Percentiles rank a stretch among this genome's conserved stretches.
phyloP scores from a whole-genome alignment of 2,888 invertebrate genomes.

The Anthrax anthrax region DNA sequence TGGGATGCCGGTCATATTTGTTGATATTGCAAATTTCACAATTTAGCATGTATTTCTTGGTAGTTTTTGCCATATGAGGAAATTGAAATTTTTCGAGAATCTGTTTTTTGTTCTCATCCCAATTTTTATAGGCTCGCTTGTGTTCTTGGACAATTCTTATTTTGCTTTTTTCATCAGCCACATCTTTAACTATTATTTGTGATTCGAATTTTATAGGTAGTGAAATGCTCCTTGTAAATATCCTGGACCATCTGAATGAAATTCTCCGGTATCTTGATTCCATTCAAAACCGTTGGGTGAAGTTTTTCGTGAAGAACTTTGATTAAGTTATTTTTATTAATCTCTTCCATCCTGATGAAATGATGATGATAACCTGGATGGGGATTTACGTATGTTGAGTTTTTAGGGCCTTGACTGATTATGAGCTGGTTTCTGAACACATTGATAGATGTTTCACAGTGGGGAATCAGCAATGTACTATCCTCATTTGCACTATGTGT shows the following conservation, averaged over 20 bases:
- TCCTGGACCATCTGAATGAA: not conserved
- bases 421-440: conserved; percentile 11
- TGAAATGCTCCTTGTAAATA: not conserved
- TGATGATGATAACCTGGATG: conserved; percentile 3
- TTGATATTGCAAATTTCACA: not conserved
- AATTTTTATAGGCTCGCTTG: conserved; percentile 5
- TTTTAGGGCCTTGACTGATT: conserved; percentile 1
- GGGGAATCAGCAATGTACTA: conserved; percentile 11
- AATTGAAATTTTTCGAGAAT: conserved; percentile 3
- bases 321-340: not conserved
- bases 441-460: conserved; percentile 10
- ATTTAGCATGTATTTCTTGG: not conserved
- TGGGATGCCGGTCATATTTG: not conserved
- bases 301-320: not conserved
- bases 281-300: not conserved
- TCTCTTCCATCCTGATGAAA: not conserved
- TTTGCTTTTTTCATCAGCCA: conserved; percentile 1
- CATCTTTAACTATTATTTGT: conserved; percentile 1
- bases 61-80: not conserved
- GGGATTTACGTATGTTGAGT: conserved; percentile 3
- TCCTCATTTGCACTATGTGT: conserved; percentile 11
- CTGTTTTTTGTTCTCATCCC: conserved; percentile 6
- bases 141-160: conserved; percentile 3
- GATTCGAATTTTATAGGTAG: not conserved
- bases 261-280: not conserved